Evolutionary conservation across 2,113 vertebrate species (phyloP).

Genomic region (Hydrolagus affinis): DNA sequence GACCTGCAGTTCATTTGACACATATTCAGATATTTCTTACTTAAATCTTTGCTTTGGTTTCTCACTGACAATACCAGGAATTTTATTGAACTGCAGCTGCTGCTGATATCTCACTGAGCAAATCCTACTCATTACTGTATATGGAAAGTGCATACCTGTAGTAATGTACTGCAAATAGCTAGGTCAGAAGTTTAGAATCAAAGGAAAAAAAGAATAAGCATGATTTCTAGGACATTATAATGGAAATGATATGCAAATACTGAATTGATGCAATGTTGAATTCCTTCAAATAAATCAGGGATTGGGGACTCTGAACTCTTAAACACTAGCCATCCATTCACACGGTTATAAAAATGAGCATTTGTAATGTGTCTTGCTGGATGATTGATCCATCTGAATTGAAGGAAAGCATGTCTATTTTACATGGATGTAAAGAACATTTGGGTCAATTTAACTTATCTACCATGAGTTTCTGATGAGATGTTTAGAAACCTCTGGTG

Average conservation of each 20-base stretch:
- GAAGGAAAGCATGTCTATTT: background rate
- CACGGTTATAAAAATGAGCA: background rate
- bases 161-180: slow-evolving; percentile 9
- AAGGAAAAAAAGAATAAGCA: slow-evolving; percentile 4
- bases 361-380: background rate
- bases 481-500: background rate
- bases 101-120: background rate
- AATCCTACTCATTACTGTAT: background rate
- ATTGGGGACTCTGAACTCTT: background rate
- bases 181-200: background rate
- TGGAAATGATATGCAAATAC: background rate
- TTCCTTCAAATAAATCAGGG: background rate
- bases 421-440: background rate
- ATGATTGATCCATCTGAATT: background rate
- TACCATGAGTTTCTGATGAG: background rate
- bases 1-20: background rate
- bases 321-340: background rate
- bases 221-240: slow-evolving; percentile 12
- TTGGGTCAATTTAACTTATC: background rate
- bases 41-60: slow-evolving; percentile 22
- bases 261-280: slow-evolving; percentile 4
- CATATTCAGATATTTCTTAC: slow-evolving; percentile 6
- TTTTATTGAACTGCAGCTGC: slow-evolving; percentile 9
- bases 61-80: background rate
- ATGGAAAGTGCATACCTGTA: background rate